These are phyloP conservation scores for Pogonocichla stellata DNA, from an alignment of 2,113 vertebrate species.

Conservation along the genomic window DNA sequence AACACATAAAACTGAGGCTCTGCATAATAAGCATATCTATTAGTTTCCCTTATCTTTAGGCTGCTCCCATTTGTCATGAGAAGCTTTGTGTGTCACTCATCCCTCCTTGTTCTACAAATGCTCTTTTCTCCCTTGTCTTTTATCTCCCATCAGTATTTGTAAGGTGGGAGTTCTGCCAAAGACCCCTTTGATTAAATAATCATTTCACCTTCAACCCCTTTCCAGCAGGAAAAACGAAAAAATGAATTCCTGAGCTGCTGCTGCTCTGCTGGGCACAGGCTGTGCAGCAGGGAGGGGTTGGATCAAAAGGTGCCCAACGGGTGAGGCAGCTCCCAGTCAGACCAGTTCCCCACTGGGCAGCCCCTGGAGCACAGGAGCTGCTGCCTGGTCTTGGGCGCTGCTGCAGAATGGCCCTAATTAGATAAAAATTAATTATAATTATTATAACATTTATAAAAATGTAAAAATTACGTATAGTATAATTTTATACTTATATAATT, in stretches of 20 bases:
- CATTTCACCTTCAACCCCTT: background rate
- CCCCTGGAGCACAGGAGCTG: background rate
- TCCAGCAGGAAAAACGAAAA: background rate
- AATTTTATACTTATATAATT: too few species aligned
- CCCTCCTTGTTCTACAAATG: conserved; percentile 30
- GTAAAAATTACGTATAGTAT: too few species aligned
- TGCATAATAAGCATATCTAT: conserved; percentile 24
- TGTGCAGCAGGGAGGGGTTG: background rate
- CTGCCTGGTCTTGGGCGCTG: background rate
- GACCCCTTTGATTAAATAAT: background rate
- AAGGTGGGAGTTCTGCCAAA: background rate
- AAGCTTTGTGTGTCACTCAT: conserved; percentile 35
- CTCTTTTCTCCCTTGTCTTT: background rate
- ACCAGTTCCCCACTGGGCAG: background rate
- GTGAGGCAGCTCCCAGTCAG: background rate
- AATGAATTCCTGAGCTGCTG: rapidly evolving
- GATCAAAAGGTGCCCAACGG: rapidly evolving
- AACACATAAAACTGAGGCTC: conserved; percentile 14
- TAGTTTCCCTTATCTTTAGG: conserved; percentile 28
- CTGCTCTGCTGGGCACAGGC: background rate
- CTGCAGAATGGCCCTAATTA: background rate
- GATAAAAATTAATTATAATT: background rate
- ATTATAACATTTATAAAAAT: background rate
- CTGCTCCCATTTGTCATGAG: conserved; percentile 43
- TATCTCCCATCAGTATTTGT: background rate